Base-by-base conservation (phyloP, 1,140 invertebrate genomes). In the Pseudomyrmex sp. region DNA sequence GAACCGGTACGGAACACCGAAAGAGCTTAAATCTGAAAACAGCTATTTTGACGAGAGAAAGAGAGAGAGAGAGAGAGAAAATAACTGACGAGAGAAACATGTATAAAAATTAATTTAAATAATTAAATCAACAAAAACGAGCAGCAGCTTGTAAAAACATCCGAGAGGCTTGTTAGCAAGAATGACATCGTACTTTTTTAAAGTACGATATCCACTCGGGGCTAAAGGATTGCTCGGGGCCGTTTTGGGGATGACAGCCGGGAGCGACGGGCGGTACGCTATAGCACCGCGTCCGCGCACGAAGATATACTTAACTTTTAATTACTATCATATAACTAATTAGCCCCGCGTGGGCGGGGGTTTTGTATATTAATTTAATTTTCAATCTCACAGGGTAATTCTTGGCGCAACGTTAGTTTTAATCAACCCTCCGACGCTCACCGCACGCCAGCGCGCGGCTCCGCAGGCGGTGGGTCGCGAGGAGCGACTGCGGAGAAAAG, bases 351-450 rank as follows among this genome's bases (percentile, higher is more conserved):
- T 82, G 88, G 89, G 89, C 88, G 85, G 89, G 91, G 92, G 89
- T 93, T 94, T 94, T 94, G 93, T 94, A 93, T 94, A 94, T 94
- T 94, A 94, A 94, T 94, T 94, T 94, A 94, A 94, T 94, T 94
- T 94, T 94, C 93, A 94, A 94, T 94, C 92, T 94, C 94, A 93
- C 93, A 92, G 92, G 93, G 92, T 94, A 94, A 94, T 94, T 94
- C 94, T 93, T 94, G 92, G 92, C 91, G 92, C 93, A 92, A 93
- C 92, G 92, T 93, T 94, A 93, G 93, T 94, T 94, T 94, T 94
- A 94, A 94, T 93, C 93, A 93, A 93, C 93, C 92, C 92, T 93
- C 90, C 89, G 87, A 82, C 84, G 89, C 90, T 88, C 86, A 88
- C 88, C 50, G 88, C 90, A 86, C 88, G 87, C 85, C 88, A 79